These are phyloP conservation scores for Drosophila ironensis DNA, from an alignment of 1,140 invertebrate genomes.

Conservation along the genomic window DNA sequence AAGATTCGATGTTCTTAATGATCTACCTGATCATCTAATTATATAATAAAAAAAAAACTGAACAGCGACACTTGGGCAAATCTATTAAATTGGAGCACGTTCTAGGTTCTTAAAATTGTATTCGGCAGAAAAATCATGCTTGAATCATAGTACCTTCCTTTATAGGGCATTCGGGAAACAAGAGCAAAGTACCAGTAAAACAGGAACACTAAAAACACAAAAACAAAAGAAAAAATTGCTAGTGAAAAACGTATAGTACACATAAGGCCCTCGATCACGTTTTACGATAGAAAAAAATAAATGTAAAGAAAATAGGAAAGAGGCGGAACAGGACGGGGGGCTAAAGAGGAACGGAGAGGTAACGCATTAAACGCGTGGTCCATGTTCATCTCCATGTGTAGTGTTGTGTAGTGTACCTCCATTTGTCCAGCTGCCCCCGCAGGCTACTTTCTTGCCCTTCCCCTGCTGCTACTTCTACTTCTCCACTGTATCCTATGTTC, in stretches of 20 bases:
- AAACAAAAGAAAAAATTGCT: constrained; percentile 24
- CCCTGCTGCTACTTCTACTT: neutral
- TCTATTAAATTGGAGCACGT: too few relatives aligned
- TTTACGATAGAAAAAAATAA: constrained; percentile 79
- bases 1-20: too few relatives aligned
- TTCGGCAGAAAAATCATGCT: constrained; percentile 8
- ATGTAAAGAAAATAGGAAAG: constrained; percentile 24
- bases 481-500: neutral
- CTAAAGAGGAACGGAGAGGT: constrained; percentile 15
- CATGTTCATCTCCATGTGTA: constrained; percentile 58
- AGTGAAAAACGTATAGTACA: constrained; percentile 63
- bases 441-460: constrained; percentile 18
- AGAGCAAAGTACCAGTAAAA: neutral
- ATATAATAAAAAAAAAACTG: too few relatives aligned
- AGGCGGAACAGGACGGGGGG: neutral
- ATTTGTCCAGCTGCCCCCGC: constrained; percentile 68
- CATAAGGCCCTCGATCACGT: constrained; percentile 77
- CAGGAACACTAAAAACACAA: neutral
- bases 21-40: too few relatives aligned
- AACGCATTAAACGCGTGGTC: constrained; percentile 73
- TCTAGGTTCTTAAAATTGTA: too few relatives aligned
- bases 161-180: neutral
- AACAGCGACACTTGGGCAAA: too few relatives aligned
- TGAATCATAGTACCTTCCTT: neutral
- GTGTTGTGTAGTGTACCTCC: constrained; percentile 49